Percentiles rank a stretch among this genome's conserved stretches.
Evolutionary conservation across 2,113 vertebrate genomes (phyloP).

Genomic region (Nesogale talazaci): DNA sequence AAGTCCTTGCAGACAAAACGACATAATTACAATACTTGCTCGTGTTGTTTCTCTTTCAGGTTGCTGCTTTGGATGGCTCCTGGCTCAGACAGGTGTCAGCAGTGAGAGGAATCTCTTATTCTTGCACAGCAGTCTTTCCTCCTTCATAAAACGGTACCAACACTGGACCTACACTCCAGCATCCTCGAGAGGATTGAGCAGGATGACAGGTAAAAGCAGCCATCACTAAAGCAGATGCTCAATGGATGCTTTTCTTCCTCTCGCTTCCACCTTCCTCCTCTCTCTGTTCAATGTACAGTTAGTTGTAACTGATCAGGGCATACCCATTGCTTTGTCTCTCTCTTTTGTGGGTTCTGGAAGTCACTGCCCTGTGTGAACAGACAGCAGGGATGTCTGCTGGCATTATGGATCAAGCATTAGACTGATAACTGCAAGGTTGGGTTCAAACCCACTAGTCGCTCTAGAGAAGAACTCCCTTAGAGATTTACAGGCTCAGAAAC

Average conservation of each 20-base stretch:
- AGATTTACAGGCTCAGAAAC: too few species aligned
- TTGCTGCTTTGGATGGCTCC: not conserved
- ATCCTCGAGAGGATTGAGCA: not conserved
- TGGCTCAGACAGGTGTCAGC: not conserved
- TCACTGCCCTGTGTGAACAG: not conserved
- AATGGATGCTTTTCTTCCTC: not conserved
- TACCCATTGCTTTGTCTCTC: not conserved
- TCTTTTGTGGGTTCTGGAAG: not conserved
- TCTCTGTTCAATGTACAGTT: not conserved
- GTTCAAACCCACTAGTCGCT: too few species aligned
- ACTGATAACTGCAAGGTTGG: too few species aligned
- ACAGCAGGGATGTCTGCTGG: too few species aligned
- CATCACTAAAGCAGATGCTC: not conserved
- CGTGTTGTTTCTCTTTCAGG: not conserved
- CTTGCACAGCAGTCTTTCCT: not conserved
- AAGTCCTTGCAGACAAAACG: not conserved
- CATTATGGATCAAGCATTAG: too few species aligned
- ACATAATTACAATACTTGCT: not conserved
- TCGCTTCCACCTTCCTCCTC: not conserved
- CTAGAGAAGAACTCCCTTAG: too few species aligned
- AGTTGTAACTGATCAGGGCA: not conserved
- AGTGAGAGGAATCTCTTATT: not conserved
- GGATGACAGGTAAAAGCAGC: not conserved
- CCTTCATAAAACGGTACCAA: not conserved
- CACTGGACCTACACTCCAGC: fast-evolving